Base-by-base conservation (phyloP, 2,113 vertebrate genomes). In the Vidua macroura region DNA sequence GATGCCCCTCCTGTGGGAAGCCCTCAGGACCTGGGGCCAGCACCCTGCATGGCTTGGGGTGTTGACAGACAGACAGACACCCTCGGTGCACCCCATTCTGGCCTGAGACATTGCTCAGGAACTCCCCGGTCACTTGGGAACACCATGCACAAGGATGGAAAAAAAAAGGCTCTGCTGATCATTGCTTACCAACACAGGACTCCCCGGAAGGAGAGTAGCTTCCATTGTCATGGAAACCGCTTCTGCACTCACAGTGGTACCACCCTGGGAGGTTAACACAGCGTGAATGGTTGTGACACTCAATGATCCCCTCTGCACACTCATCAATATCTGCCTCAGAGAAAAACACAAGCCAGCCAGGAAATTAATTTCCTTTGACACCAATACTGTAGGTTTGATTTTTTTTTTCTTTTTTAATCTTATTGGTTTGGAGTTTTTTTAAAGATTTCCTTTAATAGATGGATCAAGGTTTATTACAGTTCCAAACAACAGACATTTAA, bases 201-300 rank as follows among this genome's bases (percentile, higher is more conserved):
- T 98, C 98, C 93, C 99, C 99, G 89, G 99, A 98, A 59, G 98
- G 98, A 97, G 98, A 98, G 96, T 98, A 99, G 97, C 98, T 99
- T 97, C 99, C 99, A 98, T 99, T 99, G 98, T 99, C 99, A 99
- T 99, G 99, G 98, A 99, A 99, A 98, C 99, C 99, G 96, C 97
- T 98, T 98, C 99, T 98, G 98, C 99, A 99, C 98, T 99, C 99
- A 98, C 99, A 99, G 98, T 98, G 99, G 98, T 98, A 99, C 99
- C 99, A 99, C 97, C 99, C 99, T 75, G 99, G 99, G 94, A 99
- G 98, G 98, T 99, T 99, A 98, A 99, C 98, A 97, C 99, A 99
- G 98, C 98, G 98, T 95, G 99, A 99, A 97, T 99, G 98, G 98
- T 98, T 98, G 98, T 99, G 99, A 98, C 99, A 99, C 97, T 98